Percentiles rank a stretch among this genome's conserved stretches.
phyloP scores from a whole-genome alignment of 2,113 vertebrate species.

The Mesembrinibis cayennensis region DNA sequence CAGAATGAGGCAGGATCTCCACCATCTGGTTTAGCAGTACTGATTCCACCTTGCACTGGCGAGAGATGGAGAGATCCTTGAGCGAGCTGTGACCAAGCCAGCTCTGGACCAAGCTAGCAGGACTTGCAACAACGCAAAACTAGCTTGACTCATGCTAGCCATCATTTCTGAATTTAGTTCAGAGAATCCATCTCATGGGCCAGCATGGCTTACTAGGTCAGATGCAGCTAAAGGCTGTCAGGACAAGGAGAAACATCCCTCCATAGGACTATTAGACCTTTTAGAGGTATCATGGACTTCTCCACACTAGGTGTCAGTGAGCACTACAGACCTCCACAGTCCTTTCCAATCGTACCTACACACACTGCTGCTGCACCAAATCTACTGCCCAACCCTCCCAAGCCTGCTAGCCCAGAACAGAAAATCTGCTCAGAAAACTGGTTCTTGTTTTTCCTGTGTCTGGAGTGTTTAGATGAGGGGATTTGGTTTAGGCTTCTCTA shows the following conservation, averaged over 20 bases:
- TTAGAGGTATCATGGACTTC: not conserved
- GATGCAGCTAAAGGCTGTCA: not conserved
- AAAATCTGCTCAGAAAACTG: not conserved
- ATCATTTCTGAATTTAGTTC: not conserved
- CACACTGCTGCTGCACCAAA: not conserved
- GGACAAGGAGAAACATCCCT: not conserved
- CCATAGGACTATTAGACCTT: not conserved
- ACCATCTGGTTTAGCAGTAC: not conserved
- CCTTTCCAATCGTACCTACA: not conserved
- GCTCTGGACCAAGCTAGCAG: not conserved
- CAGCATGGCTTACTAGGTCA: not conserved
- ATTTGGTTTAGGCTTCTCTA: not conserved
- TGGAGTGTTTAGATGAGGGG: not conserved
- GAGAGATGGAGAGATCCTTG: not conserved
- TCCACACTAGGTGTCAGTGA: not conserved
- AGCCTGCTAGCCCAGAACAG: not conserved
- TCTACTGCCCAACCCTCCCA: not conserved
- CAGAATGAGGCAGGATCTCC: not conserved
- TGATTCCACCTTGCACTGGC: not conserved
- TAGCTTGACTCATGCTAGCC: not conserved
- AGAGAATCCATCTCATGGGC: not conserved
- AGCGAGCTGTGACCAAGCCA: not conserved
- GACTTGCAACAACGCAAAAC: not conserved
- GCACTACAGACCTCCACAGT: not conserved
- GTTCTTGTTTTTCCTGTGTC: not conserved